Evolutionary conservation across 2,888 invertebrate genomes (phyloP).

Genomic region (Yponomeuta evonymella): DNA sequence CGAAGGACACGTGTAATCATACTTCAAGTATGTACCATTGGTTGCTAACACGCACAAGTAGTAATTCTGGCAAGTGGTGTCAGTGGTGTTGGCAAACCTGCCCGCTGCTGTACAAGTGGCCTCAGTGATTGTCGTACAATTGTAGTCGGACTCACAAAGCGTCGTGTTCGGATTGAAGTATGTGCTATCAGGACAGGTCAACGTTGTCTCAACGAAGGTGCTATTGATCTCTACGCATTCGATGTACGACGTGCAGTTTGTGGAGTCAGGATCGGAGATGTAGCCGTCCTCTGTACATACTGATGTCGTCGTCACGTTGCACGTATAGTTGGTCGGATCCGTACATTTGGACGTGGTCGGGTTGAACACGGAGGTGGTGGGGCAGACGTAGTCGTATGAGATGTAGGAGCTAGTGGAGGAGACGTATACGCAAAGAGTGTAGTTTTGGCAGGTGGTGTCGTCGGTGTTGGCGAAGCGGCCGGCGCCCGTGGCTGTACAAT

Average conservation of each 20-base stretch:
- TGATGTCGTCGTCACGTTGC: conserved; percentile 35
- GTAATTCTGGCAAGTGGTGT: conserved; percentile 56
- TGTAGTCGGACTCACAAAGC: conserved; percentile 48
- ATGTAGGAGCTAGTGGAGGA: conserved; percentile 34
- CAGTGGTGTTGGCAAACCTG: conserved; percentile 51
- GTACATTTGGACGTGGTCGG: conserved; percentile 48
- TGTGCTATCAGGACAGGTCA: conserved; percentile 45
- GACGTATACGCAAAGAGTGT: conserved; percentile 51
- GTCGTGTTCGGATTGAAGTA: conserved; percentile 52
- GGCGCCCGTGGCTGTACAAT: conserved; percentile 43
- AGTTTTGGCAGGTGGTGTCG: conserved; percentile 59
- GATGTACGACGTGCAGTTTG: conserved; percentile 51
- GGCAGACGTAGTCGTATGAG: conserved; percentile 57
- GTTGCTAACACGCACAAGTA: conserved; percentile 47
- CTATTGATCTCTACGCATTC: conserved; percentile 48
- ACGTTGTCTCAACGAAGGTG: conserved; percentile 39
- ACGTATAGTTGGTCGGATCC: conserved; percentile 42
- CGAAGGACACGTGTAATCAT: conserved; percentile 56
- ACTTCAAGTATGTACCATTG: conserved; percentile 41
- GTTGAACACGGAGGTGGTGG: conserved; percentile 57
- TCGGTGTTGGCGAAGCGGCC: conserved; percentile 52
- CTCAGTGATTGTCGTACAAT: conserved; percentile 33
- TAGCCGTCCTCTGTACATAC: conserved; percentile 51
- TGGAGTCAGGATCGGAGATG: conserved; percentile 44
- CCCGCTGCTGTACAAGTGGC: conserved; percentile 55